phyloP scores from a whole-genome alignment of 1,140 invertebrate species.

The Asobara japonica region DNA sequence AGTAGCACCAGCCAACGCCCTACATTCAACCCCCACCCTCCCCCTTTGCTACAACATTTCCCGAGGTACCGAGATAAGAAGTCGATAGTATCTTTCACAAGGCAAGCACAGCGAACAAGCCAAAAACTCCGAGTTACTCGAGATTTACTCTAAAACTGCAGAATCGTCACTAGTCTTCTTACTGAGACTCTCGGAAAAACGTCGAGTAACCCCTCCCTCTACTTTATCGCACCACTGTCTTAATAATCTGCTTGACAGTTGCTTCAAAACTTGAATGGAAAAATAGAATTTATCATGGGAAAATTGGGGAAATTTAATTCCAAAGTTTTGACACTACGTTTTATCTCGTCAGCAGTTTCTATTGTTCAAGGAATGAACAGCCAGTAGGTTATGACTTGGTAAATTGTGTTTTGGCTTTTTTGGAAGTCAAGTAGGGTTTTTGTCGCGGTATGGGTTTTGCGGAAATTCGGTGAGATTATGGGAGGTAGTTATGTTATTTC shows the following conservation, averaged over 20 bases:
- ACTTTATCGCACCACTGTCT: neutral
- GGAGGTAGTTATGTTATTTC: too few relatives aligned
- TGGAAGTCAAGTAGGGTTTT: neutral
- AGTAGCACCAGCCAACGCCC: neutral
- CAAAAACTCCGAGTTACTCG: constrained; percentile 1
- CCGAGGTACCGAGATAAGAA: constrained; percentile 3
- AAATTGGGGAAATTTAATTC: neutral
- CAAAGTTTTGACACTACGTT: neutral
- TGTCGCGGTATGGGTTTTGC: neutral
- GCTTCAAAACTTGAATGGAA: neutral
- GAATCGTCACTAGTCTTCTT: neutral
- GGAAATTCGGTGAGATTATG: too few relatives aligned
- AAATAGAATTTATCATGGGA: neutral
- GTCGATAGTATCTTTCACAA: neutral
- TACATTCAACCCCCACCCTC: neutral
- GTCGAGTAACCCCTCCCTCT: neutral
- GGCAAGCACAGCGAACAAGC: neutral
- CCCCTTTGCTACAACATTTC: neutral
- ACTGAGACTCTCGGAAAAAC: neutral
- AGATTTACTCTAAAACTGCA: neutral
- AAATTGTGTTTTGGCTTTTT: neutral
- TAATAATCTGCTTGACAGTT: constrained; percentile 1
- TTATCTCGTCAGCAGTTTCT: constrained; percentile 3
- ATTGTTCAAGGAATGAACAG: neutral
- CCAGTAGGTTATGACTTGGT: neutral